These are phyloP conservation scores for Eudyptes chrysolophus DNA, from an alignment of 2,113 vertebrate genomes.

Conservation along the genomic window DNA sequence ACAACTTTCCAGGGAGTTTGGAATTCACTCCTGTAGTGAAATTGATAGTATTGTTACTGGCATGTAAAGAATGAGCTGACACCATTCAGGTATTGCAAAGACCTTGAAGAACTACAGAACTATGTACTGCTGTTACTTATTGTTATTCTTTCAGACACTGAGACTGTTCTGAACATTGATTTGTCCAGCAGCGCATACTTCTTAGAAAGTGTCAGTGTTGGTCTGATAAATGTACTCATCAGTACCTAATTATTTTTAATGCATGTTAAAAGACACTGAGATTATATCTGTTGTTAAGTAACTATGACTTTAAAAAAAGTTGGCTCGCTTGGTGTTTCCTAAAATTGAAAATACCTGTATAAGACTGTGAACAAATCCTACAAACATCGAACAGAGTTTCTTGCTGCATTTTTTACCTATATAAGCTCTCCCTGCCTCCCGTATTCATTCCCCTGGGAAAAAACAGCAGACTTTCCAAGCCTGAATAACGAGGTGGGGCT, in stretches of 20 bases:
- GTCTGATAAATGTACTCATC: not conserved
- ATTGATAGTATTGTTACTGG: not conserved
- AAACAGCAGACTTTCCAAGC: not conserved
- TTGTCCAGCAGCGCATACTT: slow-evolving; percentile 21
- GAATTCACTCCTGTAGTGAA: not conserved
- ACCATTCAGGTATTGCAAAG: not conserved
- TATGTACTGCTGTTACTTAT: not conserved
- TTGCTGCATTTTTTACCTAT: not conserved
- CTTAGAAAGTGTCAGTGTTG: slow-evolving; percentile 7
- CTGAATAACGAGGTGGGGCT: not conserved
- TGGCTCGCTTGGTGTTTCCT: not conserved
- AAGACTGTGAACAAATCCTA: not conserved
- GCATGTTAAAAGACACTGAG: not conserved
- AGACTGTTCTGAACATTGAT: slow-evolving; percentile 56
- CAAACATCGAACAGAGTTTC: not conserved
- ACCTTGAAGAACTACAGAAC: not conserved
- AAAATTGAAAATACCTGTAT: not conserved
- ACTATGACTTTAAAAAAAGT: not conserved
- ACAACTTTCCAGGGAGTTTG: not conserved
- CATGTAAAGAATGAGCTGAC: not conserved
- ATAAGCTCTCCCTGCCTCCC: not conserved
- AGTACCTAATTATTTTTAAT: not conserved
- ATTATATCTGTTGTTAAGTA: not conserved
- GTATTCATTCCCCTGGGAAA: not conserved
- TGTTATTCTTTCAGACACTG: slow-evolving; percentile 46